Evolutionary conservation across 2,113 vertebrate genomes (phyloP), one percentile per base, ranked within the genome.

Genomic region (Syngnathoides biaculeatus): DNA sequence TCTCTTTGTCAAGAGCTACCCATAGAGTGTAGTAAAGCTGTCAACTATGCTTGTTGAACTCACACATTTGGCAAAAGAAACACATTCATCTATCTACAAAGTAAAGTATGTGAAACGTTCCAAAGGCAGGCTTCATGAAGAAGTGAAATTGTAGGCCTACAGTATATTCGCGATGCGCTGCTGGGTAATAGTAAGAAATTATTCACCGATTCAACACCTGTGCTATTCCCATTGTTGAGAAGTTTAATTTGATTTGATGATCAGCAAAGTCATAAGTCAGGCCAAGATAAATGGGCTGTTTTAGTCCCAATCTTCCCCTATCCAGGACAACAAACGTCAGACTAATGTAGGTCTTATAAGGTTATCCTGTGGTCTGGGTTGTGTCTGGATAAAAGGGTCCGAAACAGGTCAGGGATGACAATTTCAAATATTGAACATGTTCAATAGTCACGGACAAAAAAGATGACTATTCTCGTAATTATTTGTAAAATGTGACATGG

Each of bases 11-110:
- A 0, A 26, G 39, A 45, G 50, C n/a, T 22, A 11, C 65, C 68
- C 15, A n/a, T 9, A 66, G 67, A 40, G 20, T 45, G 26, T 35
- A 40, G 19, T 42, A 68, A 61, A 24, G 38, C 14, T 63, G 47
- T 69, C 65, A 62, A 64, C 47, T 48, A 72, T 39, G 60, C 71
- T 42, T 40, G 52, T 5, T 64, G 64, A 74, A 62, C 73, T 67
- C 20, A 77, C 42, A 80, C 39, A 64, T 26, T 22, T 50, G 57
- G 7, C 19, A 39, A 39, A 17, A 20, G 11, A 10, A 60, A 39
- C 59, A 52, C 26, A 50, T 45, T 75, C 40, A 69, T 30, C 55
- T 19, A 69, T 30, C 55, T 19, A 11, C 27, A 19, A 30, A 10
- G 57, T 12, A 19, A 15, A 20, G 57, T 12, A 20, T 59, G 30